Base-by-base conservation (phyloP, 2,113 vertebrate species). In the Lamprotornis superbus region DNA sequence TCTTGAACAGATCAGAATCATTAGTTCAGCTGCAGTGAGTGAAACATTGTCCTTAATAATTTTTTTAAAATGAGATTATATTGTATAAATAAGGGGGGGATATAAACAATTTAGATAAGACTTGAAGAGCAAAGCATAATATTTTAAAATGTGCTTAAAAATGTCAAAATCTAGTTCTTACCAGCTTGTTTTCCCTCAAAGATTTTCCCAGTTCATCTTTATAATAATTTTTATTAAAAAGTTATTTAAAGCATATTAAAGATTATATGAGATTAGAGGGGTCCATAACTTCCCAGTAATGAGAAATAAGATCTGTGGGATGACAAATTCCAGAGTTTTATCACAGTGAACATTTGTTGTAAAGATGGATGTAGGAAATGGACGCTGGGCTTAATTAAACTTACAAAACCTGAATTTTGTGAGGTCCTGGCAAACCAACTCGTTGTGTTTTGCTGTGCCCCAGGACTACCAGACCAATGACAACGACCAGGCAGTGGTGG, bases 401-500 rank as follows among this genome's bases (percentile, higher is more conserved):
- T 42, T 15, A 42, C 40, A 42, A 15, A 42, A 67, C 1, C 5
- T 27, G 19, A 7, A 20, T 46, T 63, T 71, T 28, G 2, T 27
- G 21, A 3, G 27, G 11, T 40, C 27, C 44, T 84, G 47, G 30
- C 15, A 27, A 83, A 50, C 5, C 55, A 22, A 0, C 4, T 73
- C 2, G 24, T 1, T 30, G 11, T 65, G 9, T 83, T 52, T 70
- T 91, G 39, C 2, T 87, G 94, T 87, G 94, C 25, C 28, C 89
- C 78, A 99, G 99, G 99, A 99, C 97, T 99, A 99, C 94, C 97
- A 98, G 96, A 99, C 95, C 93, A 99, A 99, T 20, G 98, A 98
- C 98, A 99, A 99, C 1, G 99, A 99, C 98, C 99, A 99, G 97
- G 99, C 99, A 0, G 99, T 99, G 95, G 99, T 99, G 93, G 99